Conservation (phyloP, 2,797 vertebrate genomes). For the Varecia variegata region DNA sequence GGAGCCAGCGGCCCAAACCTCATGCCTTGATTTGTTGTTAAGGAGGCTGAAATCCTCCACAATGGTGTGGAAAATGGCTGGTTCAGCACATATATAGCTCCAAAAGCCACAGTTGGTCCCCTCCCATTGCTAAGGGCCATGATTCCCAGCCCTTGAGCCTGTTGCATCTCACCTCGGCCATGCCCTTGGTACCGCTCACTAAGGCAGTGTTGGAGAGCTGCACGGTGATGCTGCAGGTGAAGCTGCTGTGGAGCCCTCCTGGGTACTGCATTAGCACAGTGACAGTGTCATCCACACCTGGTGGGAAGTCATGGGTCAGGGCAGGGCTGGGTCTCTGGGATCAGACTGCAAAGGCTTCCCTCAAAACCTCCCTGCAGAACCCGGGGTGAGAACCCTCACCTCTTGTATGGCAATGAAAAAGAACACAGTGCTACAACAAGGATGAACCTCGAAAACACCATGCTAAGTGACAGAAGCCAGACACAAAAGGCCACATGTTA, state of each 20-base stretch:
- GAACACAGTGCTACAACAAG: background rate
- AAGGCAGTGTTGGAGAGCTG: constrained; percentile 83
- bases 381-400: background rate
- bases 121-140: background rate
- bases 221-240: constrained; percentile 82
- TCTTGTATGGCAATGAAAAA: background rate
- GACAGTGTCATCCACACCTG: constrained; percentile 89
- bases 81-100: background rate
- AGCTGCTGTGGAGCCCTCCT: constrained; percentile 85
- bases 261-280: constrained; percentile 89
- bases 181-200: constrained; percentile 88
- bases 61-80: accelerated
- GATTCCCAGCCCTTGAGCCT: accelerated
- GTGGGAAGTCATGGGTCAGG: background rate
- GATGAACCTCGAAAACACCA: background rate
- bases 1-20: background rate
- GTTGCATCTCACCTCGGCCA: constrained; percentile 81
- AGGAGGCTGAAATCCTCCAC: background rate
- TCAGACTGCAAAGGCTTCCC: background rate
- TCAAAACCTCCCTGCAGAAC: background rate
- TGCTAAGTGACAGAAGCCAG: background rate
- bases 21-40: background rate
- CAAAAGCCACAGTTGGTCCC: no score
- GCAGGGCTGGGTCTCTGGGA: background rate
- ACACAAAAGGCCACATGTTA: background rate